A percentile compares a stretch with the other conserved stretches of the same genome.
These are phyloP conservation scores for Argynnis bischoffii DNA, from an alignment of 2,888 invertebrate species.

Conservation along the genomic window DNA sequence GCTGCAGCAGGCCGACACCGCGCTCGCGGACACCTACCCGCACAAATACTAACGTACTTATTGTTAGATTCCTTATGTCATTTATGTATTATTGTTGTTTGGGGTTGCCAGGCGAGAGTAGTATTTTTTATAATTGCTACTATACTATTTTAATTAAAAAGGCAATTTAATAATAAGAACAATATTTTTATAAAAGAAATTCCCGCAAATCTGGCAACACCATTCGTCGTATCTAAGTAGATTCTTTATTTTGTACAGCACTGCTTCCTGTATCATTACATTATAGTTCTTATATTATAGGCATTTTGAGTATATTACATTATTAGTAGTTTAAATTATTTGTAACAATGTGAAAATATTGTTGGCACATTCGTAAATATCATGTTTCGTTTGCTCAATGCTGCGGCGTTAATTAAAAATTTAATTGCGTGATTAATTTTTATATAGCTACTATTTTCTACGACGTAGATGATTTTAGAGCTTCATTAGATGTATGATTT, in stretches of 20 bases:
- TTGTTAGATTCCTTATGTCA: background rate
- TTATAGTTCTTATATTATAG: background rate
- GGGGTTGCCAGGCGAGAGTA: background rate
- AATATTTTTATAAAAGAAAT: background rate
- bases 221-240: background rate
- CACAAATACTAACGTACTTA: slow-evolving; percentile 41
- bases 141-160: too few relatives aligned
- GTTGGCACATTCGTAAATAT: too few relatives aligned
- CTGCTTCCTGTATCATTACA: background rate
- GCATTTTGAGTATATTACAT: too few relatives aligned
- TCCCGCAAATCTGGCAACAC: background rate
- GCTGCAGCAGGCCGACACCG: slow-evolving; percentile 60
- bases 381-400: too few relatives aligned
- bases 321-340: too few relatives aligned
- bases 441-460: too few relatives aligned
- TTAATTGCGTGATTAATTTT: too few relatives aligned
- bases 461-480: too few relatives aligned
- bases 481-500: too few relatives aligned
- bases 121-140: too few relatives aligned
- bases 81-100: background rate
- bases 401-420: too few relatives aligned
- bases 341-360: too few relatives aligned
- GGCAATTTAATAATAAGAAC: background rate
- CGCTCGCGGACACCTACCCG: slow-evolving; percentile 50
- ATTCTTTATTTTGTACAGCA: background rate